Evolutionary conservation across 2,888 invertebrate genomes (phyloP).

Genomic region (Lepidochrysops patricia): DNA sequence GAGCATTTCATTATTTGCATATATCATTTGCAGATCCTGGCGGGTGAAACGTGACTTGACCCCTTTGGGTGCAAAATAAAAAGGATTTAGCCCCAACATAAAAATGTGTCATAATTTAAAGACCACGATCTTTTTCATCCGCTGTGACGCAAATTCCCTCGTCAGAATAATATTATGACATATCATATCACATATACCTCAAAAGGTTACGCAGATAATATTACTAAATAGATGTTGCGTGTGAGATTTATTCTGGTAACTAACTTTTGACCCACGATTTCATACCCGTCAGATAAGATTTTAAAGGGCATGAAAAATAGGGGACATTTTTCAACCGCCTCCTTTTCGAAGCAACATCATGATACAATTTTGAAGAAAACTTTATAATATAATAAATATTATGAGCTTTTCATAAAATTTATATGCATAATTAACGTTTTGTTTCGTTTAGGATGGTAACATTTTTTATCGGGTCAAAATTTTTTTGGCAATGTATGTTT

Average conservation of each 20-base stretch:
- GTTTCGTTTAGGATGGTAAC: no score
- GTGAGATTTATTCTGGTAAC: background rate
- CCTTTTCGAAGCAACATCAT: background rate
- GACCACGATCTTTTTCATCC: background rate
- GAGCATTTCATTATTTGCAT: background rate
- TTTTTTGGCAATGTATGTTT: no score
- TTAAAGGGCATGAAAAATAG: background rate
- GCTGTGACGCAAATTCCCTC: conserved; percentile 2
- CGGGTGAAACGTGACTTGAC: background rate
- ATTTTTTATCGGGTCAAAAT: no score
- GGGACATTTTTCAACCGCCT: background rate
- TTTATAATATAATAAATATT: no score
- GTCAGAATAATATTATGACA: background rate
- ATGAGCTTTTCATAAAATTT: no score
- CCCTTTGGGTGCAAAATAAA: background rate
- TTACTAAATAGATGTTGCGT: background rate
- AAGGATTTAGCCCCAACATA: conserved; percentile 1
- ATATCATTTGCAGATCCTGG: background rate
- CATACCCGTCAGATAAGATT: background rate
- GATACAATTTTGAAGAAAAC: no score
- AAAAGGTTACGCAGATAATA: conserved; percentile 2
- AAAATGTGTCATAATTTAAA: conserved; percentile 9
- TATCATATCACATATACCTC: background rate
- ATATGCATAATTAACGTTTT: no score
- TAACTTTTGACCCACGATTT: background rate